A percentile compares a stretch with the other conserved stretches of the same genome.
Conservation (phyloP, 2,113 vertebrate genomes). For the Struthidea cinerea region DNA sequence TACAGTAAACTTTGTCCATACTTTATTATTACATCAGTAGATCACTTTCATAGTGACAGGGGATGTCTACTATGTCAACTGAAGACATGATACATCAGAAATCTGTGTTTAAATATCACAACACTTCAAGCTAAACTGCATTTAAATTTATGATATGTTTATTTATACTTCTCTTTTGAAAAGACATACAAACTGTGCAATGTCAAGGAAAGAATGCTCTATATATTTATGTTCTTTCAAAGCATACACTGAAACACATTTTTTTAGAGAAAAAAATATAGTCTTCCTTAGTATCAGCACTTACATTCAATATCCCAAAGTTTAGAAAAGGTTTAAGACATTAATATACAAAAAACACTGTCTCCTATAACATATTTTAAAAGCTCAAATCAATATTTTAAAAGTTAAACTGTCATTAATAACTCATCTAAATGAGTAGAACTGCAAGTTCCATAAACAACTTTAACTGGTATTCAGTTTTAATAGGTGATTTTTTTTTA, state of each 20-base stretch:
- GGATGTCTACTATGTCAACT: not conserved
- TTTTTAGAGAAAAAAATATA: not conserved
- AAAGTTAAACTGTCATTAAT: not conserved
- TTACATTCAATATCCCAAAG: not conserved
- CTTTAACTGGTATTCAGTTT: not conserved
- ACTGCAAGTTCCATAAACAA: not conserved
- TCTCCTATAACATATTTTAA: not conserved
- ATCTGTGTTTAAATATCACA: constrained; percentile 18
- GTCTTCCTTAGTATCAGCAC: not conserved
- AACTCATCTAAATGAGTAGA: not conserved
- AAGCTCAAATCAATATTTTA: not conserved
- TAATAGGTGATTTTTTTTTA: not conserved
- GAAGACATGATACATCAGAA: constrained; percentile 3
- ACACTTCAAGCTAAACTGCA: constrained; percentile 21
- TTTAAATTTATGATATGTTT: constrained; percentile 19
- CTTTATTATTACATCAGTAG: not conserved
- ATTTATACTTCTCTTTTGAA: constrained; percentile 22
- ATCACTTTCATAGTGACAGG: not conserved
- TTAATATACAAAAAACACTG: not conserved
- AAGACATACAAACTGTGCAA: not conserved
- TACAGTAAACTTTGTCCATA: not conserved
- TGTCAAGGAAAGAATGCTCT: not conserved
- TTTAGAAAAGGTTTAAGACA: not conserved
- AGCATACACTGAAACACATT: not conserved
- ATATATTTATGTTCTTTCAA: not conserved